phyloP scores from a whole-genome alignment of 2,888 invertebrate species.

The Plutella xylostella region DNA sequence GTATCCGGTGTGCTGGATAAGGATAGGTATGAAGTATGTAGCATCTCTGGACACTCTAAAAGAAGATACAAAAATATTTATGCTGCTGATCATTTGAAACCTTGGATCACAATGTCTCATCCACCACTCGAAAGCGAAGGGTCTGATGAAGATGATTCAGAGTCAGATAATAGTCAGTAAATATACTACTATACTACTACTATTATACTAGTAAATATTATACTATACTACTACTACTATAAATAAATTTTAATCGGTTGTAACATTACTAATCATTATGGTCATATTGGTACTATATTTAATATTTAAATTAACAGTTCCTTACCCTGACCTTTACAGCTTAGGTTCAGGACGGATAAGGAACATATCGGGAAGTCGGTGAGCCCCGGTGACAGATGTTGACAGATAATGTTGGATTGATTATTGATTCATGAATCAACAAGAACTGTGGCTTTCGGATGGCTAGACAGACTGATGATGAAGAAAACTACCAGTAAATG shows the following conservation, averaged over 20 bases:
- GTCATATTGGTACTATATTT: neutral
- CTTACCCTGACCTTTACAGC: neutral
- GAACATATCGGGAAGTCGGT: neutral
- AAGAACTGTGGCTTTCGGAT: neutral
- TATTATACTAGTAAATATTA: neutral
- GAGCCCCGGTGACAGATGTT: neutral
- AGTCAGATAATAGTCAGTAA: neutral
- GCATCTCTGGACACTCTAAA: slow-evolving; percentile 9
- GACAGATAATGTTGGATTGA: neutral
- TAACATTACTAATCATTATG: neutral
- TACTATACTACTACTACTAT: neutral
- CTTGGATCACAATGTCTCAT: neutral
- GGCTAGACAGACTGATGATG: neutral
- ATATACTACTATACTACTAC: neutral
- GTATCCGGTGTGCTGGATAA: slow-evolving; percentile 15
- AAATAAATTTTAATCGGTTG: neutral
- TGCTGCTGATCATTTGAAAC: slow-evolving; percentile 4
- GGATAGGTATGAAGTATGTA: slow-evolving; percentile 17
- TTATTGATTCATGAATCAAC: too few species aligned
- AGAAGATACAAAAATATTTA: slow-evolving; percentile 4
- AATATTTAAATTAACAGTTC: neutral
- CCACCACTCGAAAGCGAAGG: neutral
- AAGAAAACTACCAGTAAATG: neutral
- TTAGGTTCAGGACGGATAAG: neutral
- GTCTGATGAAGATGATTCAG: neutral